Evolutionary conservation across 2,113 vertebrate genomes (phyloP), one percentile per base, ranked within the genome.

Genomic region (Gambusia affinis): DNA sequence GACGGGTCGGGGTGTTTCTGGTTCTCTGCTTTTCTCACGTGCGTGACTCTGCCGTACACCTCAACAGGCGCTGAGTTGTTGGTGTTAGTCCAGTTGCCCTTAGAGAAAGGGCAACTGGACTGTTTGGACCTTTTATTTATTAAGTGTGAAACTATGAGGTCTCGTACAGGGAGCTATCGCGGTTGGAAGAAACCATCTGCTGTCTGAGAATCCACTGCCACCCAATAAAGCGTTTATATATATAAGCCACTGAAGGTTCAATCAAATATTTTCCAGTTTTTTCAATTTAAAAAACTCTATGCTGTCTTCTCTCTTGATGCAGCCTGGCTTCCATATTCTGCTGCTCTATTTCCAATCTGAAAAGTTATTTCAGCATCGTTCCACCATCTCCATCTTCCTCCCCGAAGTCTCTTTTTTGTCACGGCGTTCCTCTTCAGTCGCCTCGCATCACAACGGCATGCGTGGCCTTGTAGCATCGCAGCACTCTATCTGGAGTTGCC

Each of bases 391-490:
- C 33, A 51, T 35, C 35, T 37, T 30, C 68, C 67, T 47, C 60
- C 22, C 22, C 8, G 4, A 24, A 60, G 35, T 8, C 22, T 79
- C 33, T 29, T 69, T 69, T 29, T 72, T 29, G 63, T 60, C 44
- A 33, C 1, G 31, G 60, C 83, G 80, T 79, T 87, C 85, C 77
- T 68, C 81, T 80, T 80, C 73, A 80, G 86, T 85, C 62, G 64
- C 79, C 78, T 89, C 75, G 86, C 85, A 90, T 91, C 91, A 86
- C 90, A 85, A 88, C 66, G 68, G 80, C 87, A 82, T 88, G 80
- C 80, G n/a, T 79, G 90, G 92, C 90, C 91, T 90, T 83, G 88
- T 90, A 92, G 87, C 85, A 89, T 89, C 84, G 75, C 87, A 31
- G 83, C 17, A 51, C 83, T 89, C 88, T 35, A 86, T 85, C 85